A percentile compares a stretch with the other conserved stretches of the same genome.
phyloP scores from a whole-genome alignment of 2,888 invertebrate genomes.

The Drosophila limbata region DNA sequence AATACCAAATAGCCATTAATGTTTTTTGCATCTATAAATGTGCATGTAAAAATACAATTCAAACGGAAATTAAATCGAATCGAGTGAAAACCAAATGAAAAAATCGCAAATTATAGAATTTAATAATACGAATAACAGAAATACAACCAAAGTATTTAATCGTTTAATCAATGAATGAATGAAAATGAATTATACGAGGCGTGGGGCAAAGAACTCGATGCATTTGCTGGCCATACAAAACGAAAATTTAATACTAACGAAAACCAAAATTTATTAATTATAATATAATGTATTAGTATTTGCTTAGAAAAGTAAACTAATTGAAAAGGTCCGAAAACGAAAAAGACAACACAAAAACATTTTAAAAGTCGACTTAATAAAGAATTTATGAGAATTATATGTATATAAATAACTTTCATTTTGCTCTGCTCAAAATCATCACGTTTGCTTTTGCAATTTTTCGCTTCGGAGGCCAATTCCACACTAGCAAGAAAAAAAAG shows the following conservation, averaged over 20 bases:
- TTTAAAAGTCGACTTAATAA: constrained; percentile 83
- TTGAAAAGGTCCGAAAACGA: constrained; percentile 57
- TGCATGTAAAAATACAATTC: constrained; percentile 69
- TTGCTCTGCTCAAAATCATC: too few relatives aligned
- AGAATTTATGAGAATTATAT: constrained; percentile 83
- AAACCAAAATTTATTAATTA: constrained; percentile 64
- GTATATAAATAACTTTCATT: too few relatives aligned
- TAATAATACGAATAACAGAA: constrained; percentile 66
- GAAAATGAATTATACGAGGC: constrained; percentile 53
- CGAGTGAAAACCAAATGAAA: constrained; percentile 30
- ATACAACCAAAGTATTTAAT: constrained; percentile 55
- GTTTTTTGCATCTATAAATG: constrained; percentile 79
- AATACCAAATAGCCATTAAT: constrained; percentile 69
- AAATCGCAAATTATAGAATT: constrained; percentile 77
- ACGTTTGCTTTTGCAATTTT: too few relatives aligned
- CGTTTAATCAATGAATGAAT: constrained; percentile 60
- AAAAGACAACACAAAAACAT: constrained; percentile 61
- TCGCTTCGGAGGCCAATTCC: too few relatives aligned
- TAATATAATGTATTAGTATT: constrained; percentile 68
- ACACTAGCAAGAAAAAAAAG: too few relatives aligned
- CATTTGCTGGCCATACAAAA: constrained; percentile 37
- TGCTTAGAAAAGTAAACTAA: constrained; percentile 77
- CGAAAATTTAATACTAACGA: constrained; percentile 51
- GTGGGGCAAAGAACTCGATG: constrained; percentile 40
- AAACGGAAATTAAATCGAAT: constrained; percentile 43